phyloP scores from a whole-genome alignment of 2,797 vertebrate genomes.

The Notamacropus eugenii region DNA sequence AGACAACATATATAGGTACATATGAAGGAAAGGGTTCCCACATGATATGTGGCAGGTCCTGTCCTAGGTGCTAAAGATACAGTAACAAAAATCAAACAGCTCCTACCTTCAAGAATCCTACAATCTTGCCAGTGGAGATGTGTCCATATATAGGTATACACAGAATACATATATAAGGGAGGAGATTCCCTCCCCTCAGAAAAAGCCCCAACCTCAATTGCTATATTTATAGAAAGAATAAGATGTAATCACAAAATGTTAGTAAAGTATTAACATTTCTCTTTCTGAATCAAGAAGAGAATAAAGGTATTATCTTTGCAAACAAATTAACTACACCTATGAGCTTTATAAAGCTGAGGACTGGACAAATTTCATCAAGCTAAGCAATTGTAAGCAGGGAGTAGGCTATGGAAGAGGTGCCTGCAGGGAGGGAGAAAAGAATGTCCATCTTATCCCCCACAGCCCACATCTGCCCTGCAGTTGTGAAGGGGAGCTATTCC shows the following conservation, averaged over 20 bases:
- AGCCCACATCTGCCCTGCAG: neutral
- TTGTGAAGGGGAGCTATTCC: neutral
- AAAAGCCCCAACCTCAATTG: neutral
- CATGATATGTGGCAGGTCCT: neutral
- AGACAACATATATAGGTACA: neutral
- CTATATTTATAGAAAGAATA: neutral
- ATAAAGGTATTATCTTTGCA: neutral
- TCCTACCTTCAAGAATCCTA: neutral
- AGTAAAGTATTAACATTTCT: neutral
- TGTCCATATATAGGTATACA: neutral
- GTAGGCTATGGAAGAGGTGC: neutral
- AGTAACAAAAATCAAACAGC: neutral
- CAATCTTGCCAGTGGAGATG: neutral
- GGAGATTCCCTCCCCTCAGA: neutral
- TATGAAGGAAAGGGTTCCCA: neutral
- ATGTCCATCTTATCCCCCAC: neutral
- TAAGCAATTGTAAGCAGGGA: neutral
- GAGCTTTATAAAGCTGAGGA: neutral
- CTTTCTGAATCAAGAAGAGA: neutral
- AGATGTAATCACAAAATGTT: neutral
- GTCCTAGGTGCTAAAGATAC: neutral
- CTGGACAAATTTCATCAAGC: neutral
- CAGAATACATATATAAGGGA: neutral
- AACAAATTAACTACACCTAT: neutral
- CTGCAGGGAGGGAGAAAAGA: neutral